phyloP scores from a whole-genome alignment of 2,797 vertebrate genomes.

The Calcarius lapponicus region DNA sequence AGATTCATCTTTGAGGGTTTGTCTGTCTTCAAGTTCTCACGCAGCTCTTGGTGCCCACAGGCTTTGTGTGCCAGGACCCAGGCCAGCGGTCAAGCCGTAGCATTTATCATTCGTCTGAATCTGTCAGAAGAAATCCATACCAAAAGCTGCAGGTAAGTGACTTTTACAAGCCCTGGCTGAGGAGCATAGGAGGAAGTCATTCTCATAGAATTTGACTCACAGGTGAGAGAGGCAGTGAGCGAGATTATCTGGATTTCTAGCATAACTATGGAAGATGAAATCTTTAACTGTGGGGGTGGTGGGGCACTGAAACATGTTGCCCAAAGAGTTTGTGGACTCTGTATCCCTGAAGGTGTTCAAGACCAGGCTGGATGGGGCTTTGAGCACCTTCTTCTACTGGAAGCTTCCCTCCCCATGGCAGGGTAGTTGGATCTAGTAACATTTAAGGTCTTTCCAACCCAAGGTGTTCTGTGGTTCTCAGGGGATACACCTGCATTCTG shows the following conservation, averaged over 20 bases:
- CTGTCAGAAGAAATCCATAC: conserved; percentile 73
- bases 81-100: conserved; percentile 73
- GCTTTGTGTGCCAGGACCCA: conserved; percentile 92
- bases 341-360: neutral
- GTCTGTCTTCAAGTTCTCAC: neutral
- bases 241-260: neutral
- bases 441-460: neutral
- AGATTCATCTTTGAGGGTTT: neutral
- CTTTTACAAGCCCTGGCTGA: neutral
- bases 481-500: neutral
- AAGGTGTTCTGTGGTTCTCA: neutral
- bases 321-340: neutral
- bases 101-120: conserved; percentile 78
- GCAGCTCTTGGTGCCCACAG: conserved; percentile 66
- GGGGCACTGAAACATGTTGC: neutral
- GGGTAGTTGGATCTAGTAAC: neutral
- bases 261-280: neutral
- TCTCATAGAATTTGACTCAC: neutral
- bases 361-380: neutral
- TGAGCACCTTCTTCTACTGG: neutral
- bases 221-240: neutral
- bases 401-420: neutral
- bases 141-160: conserved; percentile 84
- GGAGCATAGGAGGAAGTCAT: neutral
- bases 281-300: neutral